Conservation (phyloP, 2,113 vertebrate species). For the Semnornis frantzii region DNA sequence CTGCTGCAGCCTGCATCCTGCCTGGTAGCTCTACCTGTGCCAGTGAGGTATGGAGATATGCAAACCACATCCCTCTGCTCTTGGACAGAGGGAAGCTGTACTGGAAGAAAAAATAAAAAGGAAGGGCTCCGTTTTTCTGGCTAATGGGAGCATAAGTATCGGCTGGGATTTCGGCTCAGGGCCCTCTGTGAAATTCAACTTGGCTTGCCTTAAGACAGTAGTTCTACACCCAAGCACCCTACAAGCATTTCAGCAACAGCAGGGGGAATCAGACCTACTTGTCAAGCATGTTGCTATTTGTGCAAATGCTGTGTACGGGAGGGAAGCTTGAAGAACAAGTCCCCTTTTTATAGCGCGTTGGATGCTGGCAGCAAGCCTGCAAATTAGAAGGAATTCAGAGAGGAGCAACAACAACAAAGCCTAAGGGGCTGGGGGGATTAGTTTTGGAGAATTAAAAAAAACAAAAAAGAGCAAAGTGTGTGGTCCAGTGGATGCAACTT, state of each 20-base stretch:
- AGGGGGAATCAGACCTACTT: neutral
- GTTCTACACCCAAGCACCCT: neutral
- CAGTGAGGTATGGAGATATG: rapidly evolving
- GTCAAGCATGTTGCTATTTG: slow-evolving; percentile 36
- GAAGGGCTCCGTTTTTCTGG: neutral
- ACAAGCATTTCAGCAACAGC: neutral
- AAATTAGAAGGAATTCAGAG: slow-evolving; percentile 60
- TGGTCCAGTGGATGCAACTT: neutral
- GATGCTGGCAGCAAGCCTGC: slow-evolving; percentile 28
- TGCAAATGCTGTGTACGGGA: neutral
- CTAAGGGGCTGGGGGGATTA: slow-evolving; percentile 45
- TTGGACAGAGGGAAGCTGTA: neutral
- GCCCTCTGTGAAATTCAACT: neutral
- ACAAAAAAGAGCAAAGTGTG: slow-evolving; percentile 16
- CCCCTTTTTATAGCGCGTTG: slow-evolving; percentile 37
- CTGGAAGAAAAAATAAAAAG: neutral
- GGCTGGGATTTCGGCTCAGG: slow-evolving; percentile 11
- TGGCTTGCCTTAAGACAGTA: neutral
- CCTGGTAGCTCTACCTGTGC: rapidly evolving
- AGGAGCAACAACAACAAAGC: slow-evolving; percentile 48
- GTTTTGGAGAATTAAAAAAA: neutral
- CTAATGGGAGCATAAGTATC: neutral
- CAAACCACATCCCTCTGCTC: rapidly evolving
- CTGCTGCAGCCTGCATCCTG: neutral
- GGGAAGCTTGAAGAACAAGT: slow-evolving; percentile 68